Percentiles rank a stretch among this genome's conserved stretches.
These are phyloP conservation scores for Aleiodes sp. DNA, from an alignment of 1,140 invertebrate species.

Conservation along the genomic window DNA sequence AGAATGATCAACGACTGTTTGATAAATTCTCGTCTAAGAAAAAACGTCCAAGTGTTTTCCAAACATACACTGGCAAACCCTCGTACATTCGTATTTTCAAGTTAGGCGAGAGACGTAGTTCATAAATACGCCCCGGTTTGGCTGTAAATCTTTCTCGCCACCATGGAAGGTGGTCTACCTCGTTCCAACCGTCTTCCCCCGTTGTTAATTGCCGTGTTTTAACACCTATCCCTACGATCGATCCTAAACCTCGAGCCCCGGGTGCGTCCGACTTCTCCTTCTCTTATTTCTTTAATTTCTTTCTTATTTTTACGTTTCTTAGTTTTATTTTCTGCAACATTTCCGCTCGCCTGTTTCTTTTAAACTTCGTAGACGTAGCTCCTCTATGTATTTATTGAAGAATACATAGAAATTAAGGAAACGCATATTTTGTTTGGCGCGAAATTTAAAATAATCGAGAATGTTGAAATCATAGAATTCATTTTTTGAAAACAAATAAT, in stretches of 20 bases:
- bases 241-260: conserved; percentile 9
- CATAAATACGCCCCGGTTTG: conserved; percentile 62
- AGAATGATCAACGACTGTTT: conserved; percentile 8
- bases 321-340: neutral
- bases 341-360: neutral
- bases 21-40: conserved; percentile 5
- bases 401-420: no score
- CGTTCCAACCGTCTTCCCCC: conserved; percentile 49
- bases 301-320: neutral
- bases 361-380: no score
- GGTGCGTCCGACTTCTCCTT: conserved; percentile 10
- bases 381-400: no score
- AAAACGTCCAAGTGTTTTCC: neutral
- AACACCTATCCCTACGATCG: conserved; percentile 56
- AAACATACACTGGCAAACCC: neutral
- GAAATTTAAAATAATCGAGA: no score
- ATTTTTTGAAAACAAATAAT: no score
- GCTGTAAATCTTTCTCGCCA: conserved; percentile 64
- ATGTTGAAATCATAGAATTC: no score
- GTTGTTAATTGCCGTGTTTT: conserved; percentile 67
- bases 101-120: conserved; percentile 49
- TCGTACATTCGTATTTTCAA: neutral
- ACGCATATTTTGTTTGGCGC: no score
- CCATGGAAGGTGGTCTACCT: conserved; percentile 48
- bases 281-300: conserved; percentile 10